These are phyloP conservation scores for Lepilemur ruficaudatus DNA, from an alignment of 2,797 vertebrate genomes.

Conservation along the genomic window DNA sequence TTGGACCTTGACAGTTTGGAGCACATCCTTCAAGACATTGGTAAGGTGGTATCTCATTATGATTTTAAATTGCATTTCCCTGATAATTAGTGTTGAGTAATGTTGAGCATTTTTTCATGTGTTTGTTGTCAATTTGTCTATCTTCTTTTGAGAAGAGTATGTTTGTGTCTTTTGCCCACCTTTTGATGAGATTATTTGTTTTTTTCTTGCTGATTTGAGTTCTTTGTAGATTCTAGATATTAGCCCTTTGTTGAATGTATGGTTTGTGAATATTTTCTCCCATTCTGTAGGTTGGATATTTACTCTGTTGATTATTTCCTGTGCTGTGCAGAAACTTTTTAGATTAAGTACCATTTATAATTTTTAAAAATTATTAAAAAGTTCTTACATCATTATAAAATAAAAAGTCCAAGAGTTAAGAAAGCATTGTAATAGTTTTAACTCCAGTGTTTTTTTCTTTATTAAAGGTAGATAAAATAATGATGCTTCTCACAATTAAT, in stretches of 20 bases:
- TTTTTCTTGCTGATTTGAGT: not conserved
- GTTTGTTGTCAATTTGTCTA: not conserved
- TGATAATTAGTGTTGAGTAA: not conserved
- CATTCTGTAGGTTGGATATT: not conserved
- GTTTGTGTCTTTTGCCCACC: not conserved
- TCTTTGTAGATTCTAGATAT: not conserved
- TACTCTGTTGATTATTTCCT: not conserved
- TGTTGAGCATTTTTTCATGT: not conserved
- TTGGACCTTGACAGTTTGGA: not conserved
- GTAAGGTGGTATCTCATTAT: not conserved
- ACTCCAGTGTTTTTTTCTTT: not conserved
- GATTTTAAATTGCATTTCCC: not conserved
- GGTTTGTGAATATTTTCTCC: not conserved
- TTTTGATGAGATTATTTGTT: not conserved
- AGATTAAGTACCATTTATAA: not conserved
- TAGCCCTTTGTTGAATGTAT: not conserved
- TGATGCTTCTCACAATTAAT: not conserved
- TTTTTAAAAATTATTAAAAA: not conserved
- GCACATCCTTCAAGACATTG: not conserved
- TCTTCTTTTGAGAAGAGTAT: not conserved
- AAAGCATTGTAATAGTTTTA: not conserved
- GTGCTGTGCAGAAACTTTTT: not conserved
- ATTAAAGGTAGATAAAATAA: not conserved
- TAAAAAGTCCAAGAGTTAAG: not conserved
- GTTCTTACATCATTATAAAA: not conserved